Evolutionary conservation across 2,797 vertebrate genomes (phyloP), one percentile per base, ranked within the genome.

Genomic region (Manis pentadactyla): DNA sequence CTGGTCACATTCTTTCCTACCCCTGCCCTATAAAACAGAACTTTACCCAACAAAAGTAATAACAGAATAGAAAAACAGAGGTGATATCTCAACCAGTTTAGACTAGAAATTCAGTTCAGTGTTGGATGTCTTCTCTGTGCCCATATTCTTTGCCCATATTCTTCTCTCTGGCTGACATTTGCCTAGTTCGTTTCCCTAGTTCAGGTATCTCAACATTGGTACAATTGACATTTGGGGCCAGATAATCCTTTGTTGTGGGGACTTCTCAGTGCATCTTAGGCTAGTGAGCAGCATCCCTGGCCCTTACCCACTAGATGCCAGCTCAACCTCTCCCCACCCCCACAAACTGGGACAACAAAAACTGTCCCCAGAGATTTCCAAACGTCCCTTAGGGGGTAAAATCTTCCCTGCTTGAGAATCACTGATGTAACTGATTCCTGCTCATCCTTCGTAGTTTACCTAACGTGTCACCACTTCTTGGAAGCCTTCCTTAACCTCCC

Each of bases 1-100:
- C 93, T 95, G 94, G 31, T 87, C 59, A 81, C 93, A 90, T 77
- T 90, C 61, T 34, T 94, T 89, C 49, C 64, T 78, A 89, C 19
- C 23, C n/a, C 27, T 81, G 23, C 8, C 46, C 90, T 87, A 11
- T 75, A 93, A 93, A 92, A 93, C 12, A 92, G 75, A 92, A 89
- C 87, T 96, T 95, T 93, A 77, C 7, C 29, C 59, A 75, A 66
- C 18, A 59, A 25, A 89, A 94, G 37, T 69, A 68, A 91, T 87
- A 59, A 57, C 14, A 87, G 81, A 63, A 85, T 57, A 81, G 39
- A 84, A 87, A 96, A 94, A 49, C 37, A 77, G 66, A 90, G 42
- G 25, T 53, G 73, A 46, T 81, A 74, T 11, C 18, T n/a, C 37
- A 93, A 85, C 5, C 29, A 83, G 51, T 53, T 92, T 87, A 81